Evolutionary conservation across 1,140 invertebrate species (phyloP).

Genomic region (Pseudomyrmex pallidus): DNA sequence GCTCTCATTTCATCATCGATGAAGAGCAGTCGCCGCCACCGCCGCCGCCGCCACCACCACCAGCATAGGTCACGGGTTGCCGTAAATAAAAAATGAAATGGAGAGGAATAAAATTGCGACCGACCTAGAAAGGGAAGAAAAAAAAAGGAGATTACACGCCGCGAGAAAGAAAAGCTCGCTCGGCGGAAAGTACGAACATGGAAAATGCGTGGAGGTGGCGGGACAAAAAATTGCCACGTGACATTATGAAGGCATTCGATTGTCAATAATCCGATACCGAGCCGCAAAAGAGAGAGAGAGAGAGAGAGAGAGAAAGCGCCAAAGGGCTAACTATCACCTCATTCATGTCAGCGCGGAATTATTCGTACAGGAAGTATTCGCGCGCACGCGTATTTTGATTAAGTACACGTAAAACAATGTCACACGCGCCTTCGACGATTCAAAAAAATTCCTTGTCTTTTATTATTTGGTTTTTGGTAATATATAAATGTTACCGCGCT

Average conservation of each 20-base stretch:
- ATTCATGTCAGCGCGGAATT: constrained; percentile 10
- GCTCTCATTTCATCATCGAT: background rate
- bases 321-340: constrained; percentile 43
- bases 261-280: constrained; percentile 46
- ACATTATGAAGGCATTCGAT: constrained; percentile 49
- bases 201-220: constrained; percentile 32
- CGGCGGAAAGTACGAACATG: constrained; percentile 10
- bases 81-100: constrained; percentile 52
- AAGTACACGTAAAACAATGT: background rate
- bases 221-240: constrained; percentile 41
- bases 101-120: constrained; percentile 47
- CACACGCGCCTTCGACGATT: constrained; percentile 8
- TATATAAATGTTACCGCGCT: too few relatives aligned
- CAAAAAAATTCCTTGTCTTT: too few relatives aligned
- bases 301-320: background rate
- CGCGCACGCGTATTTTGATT: constrained; percentile 2
- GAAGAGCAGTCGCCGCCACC: background rate
- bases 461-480: too few relatives aligned
- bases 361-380: constrained; percentile 25
- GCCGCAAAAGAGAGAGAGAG: too few relatives aligned
- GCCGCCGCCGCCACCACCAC: background rate
- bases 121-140: constrained; percentile 7
- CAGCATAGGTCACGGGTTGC: background rate
- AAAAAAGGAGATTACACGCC: background rate
- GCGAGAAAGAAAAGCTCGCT: constrained; percentile 26